Conservation (phyloP, 2,797 vertebrate genomes). For the Selene dorsalis region DNA sequence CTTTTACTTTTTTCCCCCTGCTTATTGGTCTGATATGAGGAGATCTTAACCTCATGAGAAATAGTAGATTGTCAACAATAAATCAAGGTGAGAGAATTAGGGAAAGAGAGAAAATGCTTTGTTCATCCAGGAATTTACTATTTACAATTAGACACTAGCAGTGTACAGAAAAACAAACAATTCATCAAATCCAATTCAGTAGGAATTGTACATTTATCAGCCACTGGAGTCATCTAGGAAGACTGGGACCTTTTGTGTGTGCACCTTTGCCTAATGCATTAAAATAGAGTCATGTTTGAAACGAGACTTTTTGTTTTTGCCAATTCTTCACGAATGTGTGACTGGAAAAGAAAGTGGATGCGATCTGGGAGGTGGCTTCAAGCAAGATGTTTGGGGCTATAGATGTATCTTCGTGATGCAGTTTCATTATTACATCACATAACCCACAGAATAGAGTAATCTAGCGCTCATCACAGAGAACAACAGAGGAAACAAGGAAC, state of each 20-base stretch:
- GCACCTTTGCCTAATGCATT: constrained; percentile 17
- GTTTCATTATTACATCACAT: neutral
- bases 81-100: constrained; percentile 4
- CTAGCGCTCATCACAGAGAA: constrained; percentile 15
- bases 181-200: constrained; percentile 1
- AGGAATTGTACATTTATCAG: constrained; percentile 21
- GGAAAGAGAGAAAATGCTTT: neutral
- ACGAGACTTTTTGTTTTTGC: constrained; percentile 20
- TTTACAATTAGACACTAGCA: constrained; percentile 9
- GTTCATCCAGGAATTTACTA: neutral
- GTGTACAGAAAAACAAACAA: neutral
- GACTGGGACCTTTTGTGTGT: neutral
- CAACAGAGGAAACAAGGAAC: constrained; percentile 2
- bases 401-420: neutral
- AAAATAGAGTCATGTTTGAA: constrained; percentile 3
- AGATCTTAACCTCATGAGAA: constrained; percentile 20
- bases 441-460: neutral
- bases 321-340: constrained; percentile 18
- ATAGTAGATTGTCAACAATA: constrained; percentile 25
- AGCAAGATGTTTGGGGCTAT: neutral
- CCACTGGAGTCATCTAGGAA: constrained; percentile 8
- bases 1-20: neutral
- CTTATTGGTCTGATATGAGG: constrained; percentile 25
- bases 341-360: constrained; percentile 27
- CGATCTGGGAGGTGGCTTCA: neutral